Evolutionary conservation across 2,113 vertebrate genomes (phyloP), one percentile per base, ranked within the genome.

Genomic region (Myxocyprinus asiaticus): DNA sequence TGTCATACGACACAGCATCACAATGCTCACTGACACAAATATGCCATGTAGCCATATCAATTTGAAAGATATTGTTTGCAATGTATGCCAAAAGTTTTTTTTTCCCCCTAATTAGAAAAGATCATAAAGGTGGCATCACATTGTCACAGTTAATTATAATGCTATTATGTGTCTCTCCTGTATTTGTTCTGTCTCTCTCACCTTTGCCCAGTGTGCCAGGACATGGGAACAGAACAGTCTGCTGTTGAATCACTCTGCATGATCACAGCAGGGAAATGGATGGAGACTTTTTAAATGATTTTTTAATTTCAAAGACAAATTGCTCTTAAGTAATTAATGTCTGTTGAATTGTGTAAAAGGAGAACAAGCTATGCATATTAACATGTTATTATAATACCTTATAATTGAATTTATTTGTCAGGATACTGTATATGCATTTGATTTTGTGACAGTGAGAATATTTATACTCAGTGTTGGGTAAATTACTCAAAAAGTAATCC

Each of bases 111-210:
- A 91, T 92, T 91, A 84, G 62, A 65, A 48, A 15, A 50, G 71
- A 85, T 80, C 82, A 81, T 87, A 85, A 88, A 90, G 75, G 78
- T 83, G 43, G 80, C 76, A 79, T 87, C 67, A 53, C 43, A 63
- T 69, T 86, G 85, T 86, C 86, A 88, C 63, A 77, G 73, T 83
- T 89, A 90, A 90, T 92, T 89, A 88, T 85, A 22, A 65, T 45
- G 17, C 48, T 17, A n/a, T 50, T 77, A 44, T 71, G 70, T 63
- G 22, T 81, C 72, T 73, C 77, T 81, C 62, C 58, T 75, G 63
- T 80, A 56, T 56, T 67, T 68, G 44, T 43, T 33, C 48, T 11
- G 55, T 12, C 48, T 81, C 45, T 2, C 72, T 80, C 63, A 64
- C 55, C 71, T 48, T 82, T 73, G 47, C 44, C 76, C 65, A 81